A percentile compares a stretch with the other conserved stretches of the same genome.
These are phyloP conservation scores for Phymatocera aterrima DNA, from an alignment of 2,888 invertebrate genomes.

Conservation along the genomic window DNA sequence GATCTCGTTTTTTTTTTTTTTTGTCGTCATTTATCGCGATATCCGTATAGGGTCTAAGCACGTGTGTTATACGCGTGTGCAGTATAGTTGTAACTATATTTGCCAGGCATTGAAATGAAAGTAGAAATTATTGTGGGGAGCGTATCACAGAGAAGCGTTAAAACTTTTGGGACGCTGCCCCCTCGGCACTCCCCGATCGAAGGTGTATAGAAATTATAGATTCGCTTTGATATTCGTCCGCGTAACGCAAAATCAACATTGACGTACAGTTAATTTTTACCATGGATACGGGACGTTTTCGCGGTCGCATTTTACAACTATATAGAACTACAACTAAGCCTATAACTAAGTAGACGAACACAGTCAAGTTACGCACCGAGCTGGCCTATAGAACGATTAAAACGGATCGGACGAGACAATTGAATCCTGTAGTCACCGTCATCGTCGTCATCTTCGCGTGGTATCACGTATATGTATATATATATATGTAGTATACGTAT, in stretches of 20 bases:
- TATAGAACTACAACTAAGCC: too few relatives aligned
- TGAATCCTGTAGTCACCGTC: neutral
- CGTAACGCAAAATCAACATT: constrained; percentile 55
- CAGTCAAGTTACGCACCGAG: neutral
- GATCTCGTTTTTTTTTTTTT: too few relatives aligned
- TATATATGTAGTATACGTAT: too few relatives aligned
- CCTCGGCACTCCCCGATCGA: constrained; percentile 69
- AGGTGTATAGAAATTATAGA: neutral
- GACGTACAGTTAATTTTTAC: constrained; percentile 59
- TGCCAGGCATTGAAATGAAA: neutral
- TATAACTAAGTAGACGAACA: too few relatives aligned
- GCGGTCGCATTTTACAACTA: too few relatives aligned
- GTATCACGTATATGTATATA: neutral
- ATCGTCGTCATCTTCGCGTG: too few relatives aligned
- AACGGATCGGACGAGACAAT: neutral
- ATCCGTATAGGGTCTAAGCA: too few relatives aligned
- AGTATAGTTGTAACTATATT: neutral
- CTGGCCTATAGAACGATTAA: neutral
- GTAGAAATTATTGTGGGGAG: constrained; percentile 62
- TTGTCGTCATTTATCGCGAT: too few relatives aligned
- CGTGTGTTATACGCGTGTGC: too few relatives aligned
- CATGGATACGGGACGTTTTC: constrained; percentile 53
- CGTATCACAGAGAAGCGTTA: constrained; percentile 69
- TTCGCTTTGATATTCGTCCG: constrained; percentile 60
- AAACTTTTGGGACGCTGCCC: constrained; percentile 61